Percentiles rank a stretch among this genome's conserved stretches.
Conservation (phyloP, 2,888 invertebrate genomes). For the Acleris emargana region DNA sequence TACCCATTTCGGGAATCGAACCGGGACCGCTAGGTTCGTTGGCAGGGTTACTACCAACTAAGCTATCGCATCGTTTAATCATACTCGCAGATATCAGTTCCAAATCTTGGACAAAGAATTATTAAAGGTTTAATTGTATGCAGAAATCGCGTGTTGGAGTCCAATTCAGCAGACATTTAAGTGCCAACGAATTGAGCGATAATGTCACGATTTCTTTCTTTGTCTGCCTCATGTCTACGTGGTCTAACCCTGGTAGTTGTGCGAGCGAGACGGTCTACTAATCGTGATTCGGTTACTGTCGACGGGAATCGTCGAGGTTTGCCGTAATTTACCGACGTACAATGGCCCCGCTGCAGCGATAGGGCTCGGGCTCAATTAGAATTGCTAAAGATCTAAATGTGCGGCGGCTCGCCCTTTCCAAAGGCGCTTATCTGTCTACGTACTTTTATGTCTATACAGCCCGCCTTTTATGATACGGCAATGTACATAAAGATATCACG, state of each 20-base stretch:
- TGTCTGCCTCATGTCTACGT: conserved; percentile 3
- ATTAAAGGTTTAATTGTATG: conserved; percentile 56
- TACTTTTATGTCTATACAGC: conserved; percentile 26
- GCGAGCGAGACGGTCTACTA: conserved; percentile 18
- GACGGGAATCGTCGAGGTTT: conserved; percentile 35
- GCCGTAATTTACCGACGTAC: conserved; percentile 51
- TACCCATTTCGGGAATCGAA: too few relatives aligned
- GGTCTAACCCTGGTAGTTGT: conserved; percentile 11
- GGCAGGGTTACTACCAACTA: too few relatives aligned
- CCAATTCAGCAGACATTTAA: conserved; percentile 22
- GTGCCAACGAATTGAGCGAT: conserved; percentile 25
- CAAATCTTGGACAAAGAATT: conserved; percentile 39
- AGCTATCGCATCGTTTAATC: too few relatives aligned
- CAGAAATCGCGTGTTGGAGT: conserved; percentile 52
- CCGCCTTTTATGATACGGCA: conserved; percentile 26
- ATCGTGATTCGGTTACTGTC: conserved; percentile 28
- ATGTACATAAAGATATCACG: conserved; percentile 18
- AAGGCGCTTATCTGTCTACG: conserved; percentile 40
- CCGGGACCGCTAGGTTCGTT: too few relatives aligned
- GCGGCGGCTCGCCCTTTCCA: conserved; percentile 50
- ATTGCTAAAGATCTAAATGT: conserved; percentile 58
- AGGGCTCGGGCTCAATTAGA: conserved; percentile 54
- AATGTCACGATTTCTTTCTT: conserved; percentile 6
- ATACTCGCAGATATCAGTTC: too few relatives aligned
- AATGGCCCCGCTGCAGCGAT: conserved; percentile 52